Evolutionary conservation across 2,113 vertebrate species (phyloP).

Genomic region (Bos indicus): DNA sequence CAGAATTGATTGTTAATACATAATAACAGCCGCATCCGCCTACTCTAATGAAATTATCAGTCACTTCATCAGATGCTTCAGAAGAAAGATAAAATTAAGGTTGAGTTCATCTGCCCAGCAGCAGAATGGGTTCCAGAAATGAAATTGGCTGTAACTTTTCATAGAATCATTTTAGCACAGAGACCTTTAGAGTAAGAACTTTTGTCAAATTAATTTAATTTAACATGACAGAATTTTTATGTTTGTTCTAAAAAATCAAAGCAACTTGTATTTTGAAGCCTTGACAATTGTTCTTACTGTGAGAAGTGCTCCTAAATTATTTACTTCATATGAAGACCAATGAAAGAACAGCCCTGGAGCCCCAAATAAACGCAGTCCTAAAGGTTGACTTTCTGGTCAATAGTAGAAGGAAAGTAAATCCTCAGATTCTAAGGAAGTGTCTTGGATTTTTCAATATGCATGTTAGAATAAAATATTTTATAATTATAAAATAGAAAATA

Average conservation of each 20-base stretch:
- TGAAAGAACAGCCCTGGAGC: neutral
- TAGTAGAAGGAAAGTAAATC: neutral
- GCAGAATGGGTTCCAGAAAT: neutral
- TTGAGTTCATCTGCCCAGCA: neutral
- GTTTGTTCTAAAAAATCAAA: neutral
- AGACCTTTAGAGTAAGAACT: neutral
- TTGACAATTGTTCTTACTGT: neutral
- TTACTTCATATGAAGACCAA: neutral
- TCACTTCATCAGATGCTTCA: neutral
- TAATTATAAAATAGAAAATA: neutral
- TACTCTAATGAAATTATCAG: neutral
- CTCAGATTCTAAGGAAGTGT: neutral
- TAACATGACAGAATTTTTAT: neutral
- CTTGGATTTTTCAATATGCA: neutral
- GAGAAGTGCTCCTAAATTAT: neutral
- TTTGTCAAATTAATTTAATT: neutral
- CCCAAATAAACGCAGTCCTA: neutral
- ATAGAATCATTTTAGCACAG: neutral
- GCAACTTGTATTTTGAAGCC: neutral
- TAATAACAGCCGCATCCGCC: neutral
- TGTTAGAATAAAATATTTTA: neutral
- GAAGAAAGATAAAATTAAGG: conserved; percentile 18
- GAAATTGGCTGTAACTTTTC: conserved; percentile 11
- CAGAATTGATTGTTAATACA: neutral
- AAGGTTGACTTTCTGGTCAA: neutral